Percentiles rank a stretch among this genome's conserved stretches.
Conservation (phyloP, 2,113 vertebrate species). For the Pseudorasbora parva region DNA sequence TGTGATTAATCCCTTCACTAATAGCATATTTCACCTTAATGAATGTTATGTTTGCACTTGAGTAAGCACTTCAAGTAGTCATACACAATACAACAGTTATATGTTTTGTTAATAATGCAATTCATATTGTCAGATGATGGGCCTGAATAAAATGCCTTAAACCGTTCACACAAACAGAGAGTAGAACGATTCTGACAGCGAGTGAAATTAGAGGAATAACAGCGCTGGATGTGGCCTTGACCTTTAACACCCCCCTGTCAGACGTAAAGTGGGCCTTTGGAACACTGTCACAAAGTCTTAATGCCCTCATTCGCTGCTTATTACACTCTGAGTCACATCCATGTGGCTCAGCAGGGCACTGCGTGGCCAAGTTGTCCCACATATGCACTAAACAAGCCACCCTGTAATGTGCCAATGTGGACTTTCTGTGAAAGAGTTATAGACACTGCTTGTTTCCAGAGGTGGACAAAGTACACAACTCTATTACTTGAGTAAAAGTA, state of each 20-base stretch:
- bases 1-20: constrained; percentile 11
- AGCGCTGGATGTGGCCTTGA: constrained; percentile 23
- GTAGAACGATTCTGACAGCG: constrained; percentile 12
- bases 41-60: background rate
- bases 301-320: constrained; percentile 5
- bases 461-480: no score
- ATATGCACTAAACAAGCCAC: background rate
- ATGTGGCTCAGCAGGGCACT: background rate
- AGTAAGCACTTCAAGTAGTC: background rate
- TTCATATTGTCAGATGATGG: background rate
- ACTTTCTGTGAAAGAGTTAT: background rate
- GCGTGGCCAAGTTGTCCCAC: background rate
- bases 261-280: background rate
- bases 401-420: background rate
- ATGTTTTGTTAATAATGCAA: background rate
- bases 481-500: no score
- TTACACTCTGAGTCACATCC: constrained; percentile 15
- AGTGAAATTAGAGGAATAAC: constrained; percentile 11
- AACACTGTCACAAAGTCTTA: constrained; percentile 21
- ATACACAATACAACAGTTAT: background rate
- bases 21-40: background rate
- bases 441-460: background rate
- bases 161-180: constrained; percentile 1
- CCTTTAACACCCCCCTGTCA: constrained; percentile 25
- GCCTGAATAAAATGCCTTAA: background rate